phyloP scores from a whole-genome alignment of 1,140 invertebrate species.

The Orchestia grillus region DNA sequence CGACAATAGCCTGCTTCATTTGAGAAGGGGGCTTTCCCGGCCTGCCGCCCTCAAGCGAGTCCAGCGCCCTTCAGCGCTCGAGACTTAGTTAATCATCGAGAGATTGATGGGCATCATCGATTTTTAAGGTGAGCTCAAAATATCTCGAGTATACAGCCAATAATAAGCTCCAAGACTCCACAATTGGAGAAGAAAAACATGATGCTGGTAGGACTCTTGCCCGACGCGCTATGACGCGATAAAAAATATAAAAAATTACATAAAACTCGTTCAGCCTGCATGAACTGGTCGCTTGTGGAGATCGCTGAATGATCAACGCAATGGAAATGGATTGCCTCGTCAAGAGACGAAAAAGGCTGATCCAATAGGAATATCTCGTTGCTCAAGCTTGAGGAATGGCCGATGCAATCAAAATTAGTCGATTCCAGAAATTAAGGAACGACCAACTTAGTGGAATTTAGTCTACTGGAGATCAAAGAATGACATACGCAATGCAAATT shows the following conservation, averaged over 20 bases:
- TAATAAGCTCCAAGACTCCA: background rate
- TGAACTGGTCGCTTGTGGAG: too few species aligned
- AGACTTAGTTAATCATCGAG: conserved; percentile 31
- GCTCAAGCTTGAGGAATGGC: background rate
- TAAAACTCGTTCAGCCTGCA: too few species aligned
- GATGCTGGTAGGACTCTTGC: background rate
- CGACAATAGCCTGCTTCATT: conserved; percentile 25
- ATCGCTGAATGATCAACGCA: too few species aligned
- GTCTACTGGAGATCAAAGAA: background rate
- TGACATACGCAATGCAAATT: background rate
- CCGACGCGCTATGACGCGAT: background rate
- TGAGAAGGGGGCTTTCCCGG: background rate
- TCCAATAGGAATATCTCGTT: too few species aligned
- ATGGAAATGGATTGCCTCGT: too few species aligned
- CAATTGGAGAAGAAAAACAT: background rate
- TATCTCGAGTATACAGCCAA: background rate
- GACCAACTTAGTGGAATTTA: too few species aligned
- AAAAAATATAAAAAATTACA: too few species aligned
- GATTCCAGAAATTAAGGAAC: too few species aligned
- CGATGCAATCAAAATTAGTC: too few species aligned
- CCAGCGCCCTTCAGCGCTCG: background rate
- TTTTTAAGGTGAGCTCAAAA: background rate
- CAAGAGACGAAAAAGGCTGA: too few species aligned
- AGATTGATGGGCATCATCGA: background rate
- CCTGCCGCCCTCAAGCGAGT: background rate